Conservation (phyloP, 2,888 invertebrate species). For the Schizotus pectinicornis region DNA sequence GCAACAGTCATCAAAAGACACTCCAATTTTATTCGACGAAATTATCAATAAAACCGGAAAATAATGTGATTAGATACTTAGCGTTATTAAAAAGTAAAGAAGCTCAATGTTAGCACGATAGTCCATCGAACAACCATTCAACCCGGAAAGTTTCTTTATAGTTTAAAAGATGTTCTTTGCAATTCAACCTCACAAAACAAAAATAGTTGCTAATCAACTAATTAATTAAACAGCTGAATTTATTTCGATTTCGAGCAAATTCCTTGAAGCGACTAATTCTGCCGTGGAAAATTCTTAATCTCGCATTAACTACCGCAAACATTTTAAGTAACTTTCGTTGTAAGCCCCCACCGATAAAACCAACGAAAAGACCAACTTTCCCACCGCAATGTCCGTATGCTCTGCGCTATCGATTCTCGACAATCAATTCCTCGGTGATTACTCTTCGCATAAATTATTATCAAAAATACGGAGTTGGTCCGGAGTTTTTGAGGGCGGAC, state of each 20-base stretch:
- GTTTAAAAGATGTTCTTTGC: neutral
- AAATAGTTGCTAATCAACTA: neutral
- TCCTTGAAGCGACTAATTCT: neutral
- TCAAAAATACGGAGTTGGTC: neutral
- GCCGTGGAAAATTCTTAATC: slow-evolving; percentile 4
- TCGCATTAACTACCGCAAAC: slow-evolving; percentile 18
- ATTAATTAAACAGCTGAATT: neutral
- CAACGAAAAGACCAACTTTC: no score
- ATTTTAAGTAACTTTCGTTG: slow-evolving; percentile 22
- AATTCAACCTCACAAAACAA: no score
- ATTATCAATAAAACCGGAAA: slow-evolving; percentile 32
- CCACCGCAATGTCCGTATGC: no score
- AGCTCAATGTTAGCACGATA: slow-evolving; percentile 6
- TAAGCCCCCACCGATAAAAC: slow-evolving; percentile 4
- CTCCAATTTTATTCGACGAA: slow-evolving; percentile 30
- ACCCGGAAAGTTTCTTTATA: neutral
- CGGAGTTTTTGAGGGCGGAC: neutral
- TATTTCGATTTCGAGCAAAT: neutral
- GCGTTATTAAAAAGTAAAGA: slow-evolving; percentile 29
- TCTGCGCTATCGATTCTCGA: no score
- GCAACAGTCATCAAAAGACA: slow-evolving; percentile 30
- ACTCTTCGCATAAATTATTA: neutral
- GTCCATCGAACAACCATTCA: slow-evolving; percentile 2
- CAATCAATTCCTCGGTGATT: slow-evolving; percentile 12
- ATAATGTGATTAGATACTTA: slow-evolving; percentile 33